phyloP scores from a whole-genome alignment of 2,797 vertebrate species.

The Myiotriccus ornatus region DNA sequence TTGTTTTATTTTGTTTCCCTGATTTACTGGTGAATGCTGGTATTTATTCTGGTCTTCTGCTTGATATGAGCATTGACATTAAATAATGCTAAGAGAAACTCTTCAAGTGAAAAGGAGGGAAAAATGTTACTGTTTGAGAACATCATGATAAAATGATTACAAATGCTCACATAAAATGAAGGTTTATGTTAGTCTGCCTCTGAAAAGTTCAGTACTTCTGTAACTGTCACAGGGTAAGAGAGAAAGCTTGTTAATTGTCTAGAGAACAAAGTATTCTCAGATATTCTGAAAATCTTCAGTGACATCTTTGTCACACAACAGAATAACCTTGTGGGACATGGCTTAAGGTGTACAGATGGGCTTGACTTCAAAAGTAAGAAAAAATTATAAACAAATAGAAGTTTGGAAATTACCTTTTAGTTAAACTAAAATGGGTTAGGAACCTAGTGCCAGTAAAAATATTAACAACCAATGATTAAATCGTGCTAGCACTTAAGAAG shows the following conservation, averaged over 20 bases:
- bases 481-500: not conserved
- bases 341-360: not conserved
- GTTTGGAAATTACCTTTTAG: not conserved
- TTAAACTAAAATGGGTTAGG: not conserved
- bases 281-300: not conserved
- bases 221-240: not conserved
- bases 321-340: not conserved
- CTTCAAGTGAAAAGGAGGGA: not conserved
- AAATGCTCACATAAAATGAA: not conserved
- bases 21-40: not conserved
- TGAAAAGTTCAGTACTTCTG: not conserved
- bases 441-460: not conserved
- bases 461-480: not conserved
- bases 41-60: not conserved
- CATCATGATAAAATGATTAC: not conserved
- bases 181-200: not conserved
- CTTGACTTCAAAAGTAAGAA: not conserved
- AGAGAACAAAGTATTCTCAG: not conserved
- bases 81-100: not conserved
- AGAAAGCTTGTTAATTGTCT: not conserved
- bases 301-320: not conserved
- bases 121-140: not conserved
- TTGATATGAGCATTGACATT: not conserved
- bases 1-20: not conserved
- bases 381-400: not conserved